phyloP scores from a whole-genome alignment of 1,140 invertebrate species.

The Lepidotrigona ventralis region DNA sequence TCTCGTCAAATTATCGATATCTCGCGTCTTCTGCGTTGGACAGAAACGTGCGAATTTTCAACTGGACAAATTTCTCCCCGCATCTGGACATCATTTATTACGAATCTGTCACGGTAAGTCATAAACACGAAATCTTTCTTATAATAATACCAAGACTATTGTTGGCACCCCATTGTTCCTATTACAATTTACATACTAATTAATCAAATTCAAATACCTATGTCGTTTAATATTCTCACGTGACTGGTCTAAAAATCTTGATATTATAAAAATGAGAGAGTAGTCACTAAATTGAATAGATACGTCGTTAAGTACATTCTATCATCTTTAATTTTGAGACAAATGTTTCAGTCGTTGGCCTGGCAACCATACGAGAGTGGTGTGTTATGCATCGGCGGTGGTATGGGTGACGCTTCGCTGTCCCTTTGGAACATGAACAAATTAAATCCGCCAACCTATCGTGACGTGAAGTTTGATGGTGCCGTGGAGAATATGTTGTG shows the following conservation, averaged over 20 bases:
- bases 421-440: slow-evolving; percentile 68
- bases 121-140: not conserved
- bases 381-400: slow-evolving; percentile 67
- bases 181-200: too few species aligned
- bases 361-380: slow-evolving; percentile 68
- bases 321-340: not conserved
- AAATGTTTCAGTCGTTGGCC: slow-evolving; percentile 61
- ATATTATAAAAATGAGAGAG: too few species aligned
- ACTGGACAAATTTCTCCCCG: slow-evolving; percentile 45
- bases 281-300: too few species aligned
- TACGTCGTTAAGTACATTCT: too few species aligned
- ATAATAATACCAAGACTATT: too few species aligned
- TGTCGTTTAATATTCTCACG: too few species aligned
- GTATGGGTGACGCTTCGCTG: slow-evolving; percentile 58
- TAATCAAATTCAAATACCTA: too few species aligned
- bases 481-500: slow-evolving; percentile 64
- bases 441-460: slow-evolving; percentile 41
- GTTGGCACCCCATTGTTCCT: too few species aligned
- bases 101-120: slow-evolving; percentile 46
- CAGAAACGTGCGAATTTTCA: slow-evolving; percentile 50
- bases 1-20: slow-evolving; percentile 65
- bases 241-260: too few species aligned
- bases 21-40: slow-evolving; percentile 50
- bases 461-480: slow-evolving; percentile 54
- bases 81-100: slow-evolving; percentile 57